Base-by-base conservation (phyloP, 1,140 invertebrate genomes). In the Pseudomyrmex sp. region DNA sequence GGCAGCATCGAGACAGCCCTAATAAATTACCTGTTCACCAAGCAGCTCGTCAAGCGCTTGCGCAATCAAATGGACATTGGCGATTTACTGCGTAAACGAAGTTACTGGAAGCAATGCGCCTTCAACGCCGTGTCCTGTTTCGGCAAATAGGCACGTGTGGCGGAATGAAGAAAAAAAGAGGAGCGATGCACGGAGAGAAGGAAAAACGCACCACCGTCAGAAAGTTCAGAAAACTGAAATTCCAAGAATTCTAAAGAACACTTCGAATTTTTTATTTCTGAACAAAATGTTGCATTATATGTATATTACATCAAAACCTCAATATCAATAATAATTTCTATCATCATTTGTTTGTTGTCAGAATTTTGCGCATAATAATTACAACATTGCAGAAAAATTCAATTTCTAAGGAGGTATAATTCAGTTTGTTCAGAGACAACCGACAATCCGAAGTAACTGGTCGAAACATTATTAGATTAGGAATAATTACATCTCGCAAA, bases 111-210 rank as follows among this genome's bases (percentile, higher is more conserved):
- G 84, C 95, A 96, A 83, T 96, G 96, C 86, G 95, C 96, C 50
- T 96, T 96, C 93, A 96, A 96, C 90, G 96, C 96, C 0, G 96
- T 96, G 46, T 95, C 95, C 58, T 96, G 96, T 89, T 96, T 96
- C 84, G 96, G 96, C 77, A 95, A 95, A 85, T 92, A 92, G 58
- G 61, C 8, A 13, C 3, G 2, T 9, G 9, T 15, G 1, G 13
- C 13, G n/a, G 62, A 48, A 48, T 3, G 44, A 15, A 26, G 9
- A 48, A 9, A 46, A 46, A 35, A 79, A 12, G 0, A 20, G n/a
- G 44, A 70, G 65, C 54, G 44, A 48, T 12, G 52, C n/a, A 15
- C 23, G 13, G 5, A 12, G 44, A 52, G 18, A 23, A 35, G 52
- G 26, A n/a, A 50, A 46, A 35, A 46, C 23, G 9, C 20, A 61